Evolutionary conservation across 2,113 vertebrate genomes (phyloP), one percentile per base, ranked within the genome.

Genomic region (Podilymbus podiceps): DNA sequence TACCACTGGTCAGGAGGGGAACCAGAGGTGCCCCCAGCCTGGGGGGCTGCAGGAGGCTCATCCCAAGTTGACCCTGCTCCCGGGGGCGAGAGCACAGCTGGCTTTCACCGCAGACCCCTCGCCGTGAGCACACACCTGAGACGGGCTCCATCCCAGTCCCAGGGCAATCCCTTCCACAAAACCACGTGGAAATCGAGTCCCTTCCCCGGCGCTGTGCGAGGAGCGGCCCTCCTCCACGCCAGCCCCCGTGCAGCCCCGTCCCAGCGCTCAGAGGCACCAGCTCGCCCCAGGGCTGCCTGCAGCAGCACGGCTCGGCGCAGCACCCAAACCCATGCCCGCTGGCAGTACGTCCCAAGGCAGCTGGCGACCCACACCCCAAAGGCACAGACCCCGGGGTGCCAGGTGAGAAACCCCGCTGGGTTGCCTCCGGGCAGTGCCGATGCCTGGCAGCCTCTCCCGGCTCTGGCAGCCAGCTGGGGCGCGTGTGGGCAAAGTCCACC

Each of bases 401-500:
- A 64, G 38, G 49, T 0, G 33, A 85, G 30, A 69, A 69, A 20
- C 59, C 40, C 16, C 0, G 0, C 14, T 33, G 38, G 40, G 33
- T 74, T 87, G 66, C 28, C 71, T 88, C 27, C 4, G 4, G 88
- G 88, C 58, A 60, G 33, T 53, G 49, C 35, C 5, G 3, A 16
- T 76, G 53, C 35, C 71, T 62, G 42, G 49, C 40, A 75, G 40
- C 56, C 69, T 91, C 58, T 90, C 71, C 81, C 3, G 16, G 56
- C 69, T 81, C 88, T 33, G 20, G 44, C 69, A 97, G 46, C n/a
- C 42, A 18, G 27, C 79, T 1, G 6, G 55, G 30, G 12, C 90
- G 22, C 4, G 3, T 1, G 1, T 42, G 96, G 96, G 50, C 93
- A 97, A 94, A 95, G 90, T 94, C 94, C 95, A 96, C 55, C 49